Evolutionary conservation across 2,888 invertebrate genomes (phyloP).

Genomic region (Hoplodrina ambigua): DNA sequence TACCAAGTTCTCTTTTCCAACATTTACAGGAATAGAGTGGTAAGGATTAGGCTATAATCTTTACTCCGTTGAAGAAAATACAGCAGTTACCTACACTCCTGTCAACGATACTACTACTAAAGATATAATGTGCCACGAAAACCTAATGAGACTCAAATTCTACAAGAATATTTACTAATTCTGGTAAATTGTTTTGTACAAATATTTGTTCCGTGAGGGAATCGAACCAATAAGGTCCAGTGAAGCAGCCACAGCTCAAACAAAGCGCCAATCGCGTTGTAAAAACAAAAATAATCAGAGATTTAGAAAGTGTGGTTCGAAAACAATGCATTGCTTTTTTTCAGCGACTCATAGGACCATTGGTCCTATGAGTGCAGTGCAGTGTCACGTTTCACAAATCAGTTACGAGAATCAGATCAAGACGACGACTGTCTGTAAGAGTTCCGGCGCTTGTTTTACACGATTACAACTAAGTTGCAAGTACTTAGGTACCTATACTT

Average conservation of each 20-base stretch:
- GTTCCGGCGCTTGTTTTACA: conserved; percentile 55
- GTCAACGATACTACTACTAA: no score
- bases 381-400: conserved; percentile 17
- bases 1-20: neutral
- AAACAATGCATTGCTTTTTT: neutral
- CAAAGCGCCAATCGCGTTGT: no score
- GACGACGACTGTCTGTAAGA: conserved; percentile 26
- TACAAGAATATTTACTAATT: neutral
- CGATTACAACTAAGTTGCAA: conserved; percentile 66
- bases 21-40: neutral
- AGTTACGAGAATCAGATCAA: conserved; percentile 44
- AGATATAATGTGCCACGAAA: neutral
- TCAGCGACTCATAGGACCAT: neutral
- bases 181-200: no score
- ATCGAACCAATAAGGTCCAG: no score
- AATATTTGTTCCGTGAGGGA: no score
- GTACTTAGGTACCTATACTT: conserved; percentile 45
- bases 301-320: neutral
- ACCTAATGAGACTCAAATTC: neutral
- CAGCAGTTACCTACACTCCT: no score
- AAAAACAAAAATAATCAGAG: no score
- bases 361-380: no score
- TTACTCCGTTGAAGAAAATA: no score
- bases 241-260: no score
- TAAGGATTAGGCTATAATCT: neutral